These are phyloP conservation scores for Tautogolabrus adspersus DNA, from an alignment of 2,113 vertebrate species.

Conservation along the genomic window DNA sequence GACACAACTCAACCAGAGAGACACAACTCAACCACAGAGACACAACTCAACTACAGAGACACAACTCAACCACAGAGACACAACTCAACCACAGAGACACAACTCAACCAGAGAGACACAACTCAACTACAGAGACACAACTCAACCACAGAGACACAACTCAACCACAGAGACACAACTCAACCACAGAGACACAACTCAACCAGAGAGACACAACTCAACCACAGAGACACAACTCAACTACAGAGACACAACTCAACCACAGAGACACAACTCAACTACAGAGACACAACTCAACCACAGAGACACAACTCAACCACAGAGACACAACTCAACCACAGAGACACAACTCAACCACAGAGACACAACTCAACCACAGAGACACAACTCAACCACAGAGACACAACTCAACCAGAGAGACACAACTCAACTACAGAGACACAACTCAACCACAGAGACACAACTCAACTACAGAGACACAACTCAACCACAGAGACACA, in stretches of 20 bases:
- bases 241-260: not conserved
- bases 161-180: not conserved
- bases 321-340: not conserved
- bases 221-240: not conserved
- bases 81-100: not conserved
- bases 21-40: not conserved
- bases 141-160: not conserved
- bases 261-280: not conserved
- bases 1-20: not conserved
- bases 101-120: not conserved
- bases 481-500: not conserved
- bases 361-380: not conserved
- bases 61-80: not conserved
- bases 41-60: not conserved
- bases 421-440: not conserved
- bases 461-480: not conserved
- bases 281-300: not conserved
- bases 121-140: not conserved
- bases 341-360: not conserved
- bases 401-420: not conserved
- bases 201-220: not conserved
- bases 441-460: not conserved
- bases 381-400: not conserved
- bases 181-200: not conserved
- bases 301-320: not conserved